A percentile compares a stretch with the other conserved stretches of the same genome.
phyloP scores from a whole-genome alignment of 2,113 vertebrate species.

The Seriola quinqueradiata region DNA sequence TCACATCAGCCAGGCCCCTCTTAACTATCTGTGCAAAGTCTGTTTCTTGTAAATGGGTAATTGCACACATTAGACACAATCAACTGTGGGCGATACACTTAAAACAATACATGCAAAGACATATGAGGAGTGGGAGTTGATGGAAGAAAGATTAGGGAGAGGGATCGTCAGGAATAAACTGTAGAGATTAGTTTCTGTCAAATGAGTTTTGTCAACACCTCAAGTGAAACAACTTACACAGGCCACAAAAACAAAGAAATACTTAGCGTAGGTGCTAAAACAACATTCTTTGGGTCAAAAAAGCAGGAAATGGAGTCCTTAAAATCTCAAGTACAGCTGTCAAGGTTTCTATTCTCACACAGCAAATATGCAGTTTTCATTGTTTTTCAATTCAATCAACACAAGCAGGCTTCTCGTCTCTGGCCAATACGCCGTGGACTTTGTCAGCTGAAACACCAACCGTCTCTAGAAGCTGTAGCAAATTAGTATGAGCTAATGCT shows the following conservation, averaged over 20 bases:
- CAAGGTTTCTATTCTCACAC: too few relatives aligned
- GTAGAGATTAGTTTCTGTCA: too few relatives aligned
- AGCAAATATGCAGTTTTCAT: too few relatives aligned
- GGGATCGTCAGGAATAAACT: background rate
- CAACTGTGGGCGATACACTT: background rate
- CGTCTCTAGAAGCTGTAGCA: too few relatives aligned
- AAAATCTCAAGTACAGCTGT: too few relatives aligned
- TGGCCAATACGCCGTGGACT: too few relatives aligned
- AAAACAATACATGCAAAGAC: background rate
- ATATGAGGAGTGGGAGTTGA: conserved; percentile 1
- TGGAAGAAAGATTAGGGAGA: background rate
- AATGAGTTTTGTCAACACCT: background rate
- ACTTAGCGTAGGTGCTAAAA: background rate
- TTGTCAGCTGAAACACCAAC: too few relatives aligned
- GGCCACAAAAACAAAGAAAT: background rate
- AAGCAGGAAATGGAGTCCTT: too few relatives aligned
- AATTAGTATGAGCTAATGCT: too few relatives aligned
- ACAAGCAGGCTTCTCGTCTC: too few relatives aligned
- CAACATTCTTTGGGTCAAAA: background rate
- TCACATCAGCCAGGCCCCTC: conserved; percentile 23
- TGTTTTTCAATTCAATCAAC: too few relatives aligned
- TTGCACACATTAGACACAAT: conserved; percentile 11
- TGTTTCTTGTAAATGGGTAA: conserved; percentile 27
- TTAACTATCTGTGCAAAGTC: conserved; percentile 30
- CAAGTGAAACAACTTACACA: background rate